A percentile compares a stretch with the other conserved stretches of the same genome.
Conservation (phyloP, 2,113 vertebrate species). For the Heterotis niloticus region DNA sequence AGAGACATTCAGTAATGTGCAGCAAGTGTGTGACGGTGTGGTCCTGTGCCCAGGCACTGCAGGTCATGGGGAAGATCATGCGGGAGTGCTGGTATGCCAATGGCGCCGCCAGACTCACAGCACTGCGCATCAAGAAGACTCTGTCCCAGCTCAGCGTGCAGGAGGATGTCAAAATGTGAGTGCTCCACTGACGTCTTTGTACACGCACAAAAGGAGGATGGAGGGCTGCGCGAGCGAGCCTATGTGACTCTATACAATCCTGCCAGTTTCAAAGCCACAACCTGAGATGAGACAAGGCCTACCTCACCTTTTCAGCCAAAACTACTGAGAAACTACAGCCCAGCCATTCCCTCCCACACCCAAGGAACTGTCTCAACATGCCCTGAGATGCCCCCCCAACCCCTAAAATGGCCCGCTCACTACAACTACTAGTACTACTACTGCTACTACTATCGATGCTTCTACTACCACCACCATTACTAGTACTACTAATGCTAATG, state of each 20-base stretch:
- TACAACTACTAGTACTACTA: slow-evolving; percentile 23
- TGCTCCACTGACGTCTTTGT: slow-evolving; percentile 12
- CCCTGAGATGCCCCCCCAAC: slow-evolving; percentile 26
- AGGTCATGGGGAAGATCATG: slow-evolving; percentile 99
- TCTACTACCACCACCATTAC: slow-evolving; percentile 20
- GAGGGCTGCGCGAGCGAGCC: slow-evolving; percentile 18
- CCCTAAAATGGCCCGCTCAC: slow-evolving; percentile 32
- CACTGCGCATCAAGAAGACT: slow-evolving; percentile 97
- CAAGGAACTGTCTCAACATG: slow-evolving; percentile 35
- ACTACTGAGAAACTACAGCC: slow-evolving; percentile 52
- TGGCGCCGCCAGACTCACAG: slow-evolving; percentile 85
- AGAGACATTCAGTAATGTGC: not conserved
- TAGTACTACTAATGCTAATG: not conserved
- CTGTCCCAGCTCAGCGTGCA: slow-evolving; percentile 95
- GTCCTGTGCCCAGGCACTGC: slow-evolving; percentile 69
- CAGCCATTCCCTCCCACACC: slow-evolving; percentile 32
- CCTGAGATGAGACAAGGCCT: slow-evolving; percentile 65
- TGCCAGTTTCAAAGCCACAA: slow-evolving; percentile 70
- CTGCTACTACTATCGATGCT: slow-evolving; percentile 31
- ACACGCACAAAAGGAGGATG: slow-evolving; percentile 32
- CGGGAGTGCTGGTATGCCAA: slow-evolving; percentile 97
- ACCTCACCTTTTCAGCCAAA: slow-evolving; percentile 68
- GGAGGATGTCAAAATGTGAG: slow-evolving; percentile 92
- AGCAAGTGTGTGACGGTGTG: not conserved
- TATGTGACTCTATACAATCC: slow-evolving; percentile 54